Evolutionary conservation across 2,888 invertebrate species (phyloP).

Genomic region (Podabrus alpinus): DNA sequence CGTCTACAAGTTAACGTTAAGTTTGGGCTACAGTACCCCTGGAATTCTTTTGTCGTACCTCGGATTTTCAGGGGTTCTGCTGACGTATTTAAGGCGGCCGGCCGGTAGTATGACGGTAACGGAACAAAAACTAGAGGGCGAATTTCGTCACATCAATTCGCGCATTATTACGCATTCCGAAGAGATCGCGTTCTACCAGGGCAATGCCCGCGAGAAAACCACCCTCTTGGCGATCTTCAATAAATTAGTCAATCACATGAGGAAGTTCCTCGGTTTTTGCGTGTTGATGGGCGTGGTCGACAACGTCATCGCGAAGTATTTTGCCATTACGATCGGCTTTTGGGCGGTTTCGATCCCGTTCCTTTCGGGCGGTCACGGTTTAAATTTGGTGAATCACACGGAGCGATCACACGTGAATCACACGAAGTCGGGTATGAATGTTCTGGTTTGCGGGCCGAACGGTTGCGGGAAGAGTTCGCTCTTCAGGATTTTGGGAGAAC

Average conservation of each 20-base stretch:
- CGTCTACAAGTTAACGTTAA: slow-evolving; percentile 82
- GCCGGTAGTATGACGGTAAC: slow-evolving; percentile 86
- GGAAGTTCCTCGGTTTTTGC: slow-evolving; percentile 86
- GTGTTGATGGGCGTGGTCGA: slow-evolving; percentile 93
- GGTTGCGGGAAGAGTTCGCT: slow-evolving; percentile 98
- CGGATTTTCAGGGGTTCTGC: slow-evolving; percentile 79
- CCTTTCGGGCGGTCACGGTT: slow-evolving; percentile 73
- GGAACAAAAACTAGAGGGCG: slow-evolving; percentile 97
- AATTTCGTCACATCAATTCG: too few relatives aligned
- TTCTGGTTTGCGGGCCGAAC: slow-evolving; percentile 97
- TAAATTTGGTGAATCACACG: slow-evolving; percentile 69
- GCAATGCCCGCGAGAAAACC: slow-evolving; percentile 83
- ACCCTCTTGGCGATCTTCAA: slow-evolving; percentile 88
- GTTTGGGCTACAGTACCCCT: slow-evolving; percentile 87
- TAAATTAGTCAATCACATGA: slow-evolving; percentile 82
- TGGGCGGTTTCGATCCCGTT: slow-evolving; percentile 94
- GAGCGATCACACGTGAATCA: slow-evolving; percentile 88
- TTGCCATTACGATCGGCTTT: slow-evolving; percentile 96
- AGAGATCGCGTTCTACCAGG: slow-evolving; percentile 85
- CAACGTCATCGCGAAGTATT: slow-evolving; percentile 95
- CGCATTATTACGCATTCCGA: slow-evolving; percentile 95
- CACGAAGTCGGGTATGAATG: slow-evolving; percentile 90
- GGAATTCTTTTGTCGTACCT: slow-evolving; percentile 86
- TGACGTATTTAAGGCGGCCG: slow-evolving; percentile 87
- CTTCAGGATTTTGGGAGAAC: slow-evolving; percentile 93